These are phyloP conservation scores for Macrophya alboannulata DNA, from an alignment of 2,888 invertebrate genomes.

Conservation along the genomic window DNA sequence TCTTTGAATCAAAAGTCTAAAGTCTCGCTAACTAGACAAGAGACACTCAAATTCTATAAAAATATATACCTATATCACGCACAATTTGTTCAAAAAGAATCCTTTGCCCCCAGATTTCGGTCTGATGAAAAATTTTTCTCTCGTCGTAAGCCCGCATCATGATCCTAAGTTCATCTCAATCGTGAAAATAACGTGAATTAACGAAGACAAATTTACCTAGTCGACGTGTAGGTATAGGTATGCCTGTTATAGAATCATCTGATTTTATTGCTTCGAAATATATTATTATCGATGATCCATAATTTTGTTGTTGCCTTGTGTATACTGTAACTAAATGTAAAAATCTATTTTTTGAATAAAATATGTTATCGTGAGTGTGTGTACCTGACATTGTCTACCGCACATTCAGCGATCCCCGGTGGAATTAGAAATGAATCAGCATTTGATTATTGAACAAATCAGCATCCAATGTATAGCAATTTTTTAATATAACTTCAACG, in stretches of 20 bases:
- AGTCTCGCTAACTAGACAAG: background rate
- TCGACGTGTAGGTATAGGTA: no score
- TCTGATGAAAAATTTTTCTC: background rate
- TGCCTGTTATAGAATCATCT: no score
- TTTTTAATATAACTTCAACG: background rate
- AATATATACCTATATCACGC: background rate
- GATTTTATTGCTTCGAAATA: no score
- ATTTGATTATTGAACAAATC: background rate
- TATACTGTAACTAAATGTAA: background rate
- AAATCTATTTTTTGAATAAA: conserved; percentile 22
- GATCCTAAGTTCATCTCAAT: background rate
- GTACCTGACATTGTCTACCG: background rate
- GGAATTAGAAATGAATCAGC: background rate
- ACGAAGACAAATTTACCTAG: background rate
- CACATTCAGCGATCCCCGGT: background rate
- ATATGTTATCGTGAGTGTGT: background rate
- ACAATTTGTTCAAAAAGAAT: background rate
- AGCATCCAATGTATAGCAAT: background rate
- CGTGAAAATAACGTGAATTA: background rate
- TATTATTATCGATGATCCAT: background rate
- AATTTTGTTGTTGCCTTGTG: background rate
- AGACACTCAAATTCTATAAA: background rate
- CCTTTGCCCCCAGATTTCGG: background rate
- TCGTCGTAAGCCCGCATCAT: background rate
- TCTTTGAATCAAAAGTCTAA: conserved; percentile 21